Evolutionary conservation across 2,888 invertebrate genomes (phyloP).

Genomic region (Cephus rjabovi): DNA sequence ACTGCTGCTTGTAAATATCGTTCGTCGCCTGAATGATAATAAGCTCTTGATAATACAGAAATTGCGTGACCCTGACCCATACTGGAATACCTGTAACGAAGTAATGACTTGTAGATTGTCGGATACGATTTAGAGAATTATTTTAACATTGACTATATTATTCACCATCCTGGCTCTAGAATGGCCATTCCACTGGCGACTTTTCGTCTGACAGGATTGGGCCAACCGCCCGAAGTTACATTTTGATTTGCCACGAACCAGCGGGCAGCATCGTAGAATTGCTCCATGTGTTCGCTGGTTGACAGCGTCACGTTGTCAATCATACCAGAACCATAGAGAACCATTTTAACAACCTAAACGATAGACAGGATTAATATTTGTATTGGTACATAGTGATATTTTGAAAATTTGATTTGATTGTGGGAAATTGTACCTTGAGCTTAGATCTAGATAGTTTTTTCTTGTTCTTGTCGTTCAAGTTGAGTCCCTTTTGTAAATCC

Average conservation of each 20-base stretch:
- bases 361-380: background rate
- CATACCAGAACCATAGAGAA: conserved; percentile 78
- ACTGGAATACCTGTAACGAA: conserved; percentile 81
- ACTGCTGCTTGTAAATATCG: conserved; percentile 85
- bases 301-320: conserved; percentile 84
- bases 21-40: conserved; percentile 81
- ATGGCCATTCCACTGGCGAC: conserved; percentile 81
- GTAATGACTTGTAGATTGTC: background rate
- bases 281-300: conserved; percentile 87
- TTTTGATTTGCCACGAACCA: conserved; percentile 94
- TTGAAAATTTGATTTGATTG: background rate
- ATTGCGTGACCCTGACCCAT: conserved; percentile 99
- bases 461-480: conserved; percentile 75
- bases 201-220: conserved; percentile 86
- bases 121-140: background rate
- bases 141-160: conserved; percentile 13
- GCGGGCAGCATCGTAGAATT: conserved; percentile 91
- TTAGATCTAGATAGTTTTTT: conserved; percentile 78
- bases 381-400: background rate
- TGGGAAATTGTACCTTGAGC: conserved; percentile 71
- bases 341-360: conserved; percentile 72
- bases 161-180: conserved; percentile 86
- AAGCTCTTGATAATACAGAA: conserved; percentile 93
- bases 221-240: conserved; percentile 89
- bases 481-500: conserved; percentile 92